Evolutionary conservation across 2,888 invertebrate species (phyloP).

Genomic region (Hirtodrosophila trivittata): DNA sequence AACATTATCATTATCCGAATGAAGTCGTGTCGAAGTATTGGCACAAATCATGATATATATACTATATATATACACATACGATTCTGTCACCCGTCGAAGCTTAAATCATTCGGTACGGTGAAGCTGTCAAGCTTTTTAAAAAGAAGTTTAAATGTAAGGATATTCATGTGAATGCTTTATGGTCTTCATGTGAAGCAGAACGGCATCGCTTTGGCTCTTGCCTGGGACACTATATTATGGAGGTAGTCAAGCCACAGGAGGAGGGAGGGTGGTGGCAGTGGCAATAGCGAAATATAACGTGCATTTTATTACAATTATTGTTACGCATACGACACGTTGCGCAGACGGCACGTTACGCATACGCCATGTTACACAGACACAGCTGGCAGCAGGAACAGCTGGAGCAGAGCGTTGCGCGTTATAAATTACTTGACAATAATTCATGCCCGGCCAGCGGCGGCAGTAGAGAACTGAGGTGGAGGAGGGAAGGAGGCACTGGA

Average conservation of each 20-base stretch:
- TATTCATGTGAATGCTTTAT: constrained; percentile 24
- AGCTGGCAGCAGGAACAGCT: constrained; percentile 30
- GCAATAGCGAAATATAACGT: constrained; percentile 52
- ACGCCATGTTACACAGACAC: constrained; percentile 3
- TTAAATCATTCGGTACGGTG: constrained; percentile 11
- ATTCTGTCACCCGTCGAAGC: background rate
- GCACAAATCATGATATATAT: background rate
- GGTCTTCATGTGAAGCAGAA: constrained; percentile 17
- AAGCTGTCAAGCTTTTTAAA: constrained; percentile 22
- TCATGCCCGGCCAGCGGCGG: constrained; percentile 38
- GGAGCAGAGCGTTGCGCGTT: constrained; percentile 48
- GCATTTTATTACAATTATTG: constrained; percentile 67
- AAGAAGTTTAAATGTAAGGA: constrained; percentile 11
- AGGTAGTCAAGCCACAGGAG: constrained; percentile 10
- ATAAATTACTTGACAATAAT: constrained; percentile 76
- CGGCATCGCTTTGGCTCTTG: background rate
- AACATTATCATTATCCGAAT: too few species aligned
- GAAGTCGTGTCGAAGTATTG: background rate
- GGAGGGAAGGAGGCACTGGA: constrained; percentile 3
- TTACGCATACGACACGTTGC: constrained; percentile 78
- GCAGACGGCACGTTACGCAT: constrained; percentile 16
- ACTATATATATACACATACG: background rate
- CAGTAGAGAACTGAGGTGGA: background rate
- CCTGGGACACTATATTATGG: too few species aligned
- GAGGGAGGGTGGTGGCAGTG: background rate